Percentiles rank a stretch among this genome's conserved stretches.
These are phyloP conservation scores for Numida meleagris DNA, from an alignment of 2,113 vertebrate species.

Conservation along the genomic window DNA sequence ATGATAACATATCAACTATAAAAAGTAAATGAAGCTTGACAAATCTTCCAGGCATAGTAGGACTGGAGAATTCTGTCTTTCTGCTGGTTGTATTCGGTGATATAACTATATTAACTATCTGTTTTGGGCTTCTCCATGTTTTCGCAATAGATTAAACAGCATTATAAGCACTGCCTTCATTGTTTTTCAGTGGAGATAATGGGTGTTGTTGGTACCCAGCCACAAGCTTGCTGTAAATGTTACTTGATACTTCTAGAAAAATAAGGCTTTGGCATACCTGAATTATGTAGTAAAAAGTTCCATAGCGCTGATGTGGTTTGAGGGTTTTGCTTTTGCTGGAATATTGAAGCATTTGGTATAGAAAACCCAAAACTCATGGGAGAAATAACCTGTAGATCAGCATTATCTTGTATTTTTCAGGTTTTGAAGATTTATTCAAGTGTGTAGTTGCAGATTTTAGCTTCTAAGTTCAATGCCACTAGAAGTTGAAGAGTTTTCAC, in stretches of 20 bases:
- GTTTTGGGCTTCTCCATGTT: background rate
- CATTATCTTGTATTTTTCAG: background rate
- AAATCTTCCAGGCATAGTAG: background rate
- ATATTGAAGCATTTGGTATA: background rate
- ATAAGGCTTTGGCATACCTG: background rate
- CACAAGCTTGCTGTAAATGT: background rate
- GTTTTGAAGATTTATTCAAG: background rate
- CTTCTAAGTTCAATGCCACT: background rate
- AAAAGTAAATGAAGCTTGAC: background rate
- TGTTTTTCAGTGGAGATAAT: background rate
- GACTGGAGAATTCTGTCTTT: background rate
- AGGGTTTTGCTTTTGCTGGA: background rate
- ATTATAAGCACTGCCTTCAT: background rate
- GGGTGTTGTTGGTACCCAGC: background rate
- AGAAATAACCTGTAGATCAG: slow-evolving; percentile 8
- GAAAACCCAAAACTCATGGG: background rate
- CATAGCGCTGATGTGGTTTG: background rate
- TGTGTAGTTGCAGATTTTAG: slow-evolving; percentile 9
- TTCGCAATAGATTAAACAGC: background rate
- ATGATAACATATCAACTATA: background rate
- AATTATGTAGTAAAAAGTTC: background rate
- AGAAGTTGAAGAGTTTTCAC: slow-evolving; percentile 17
- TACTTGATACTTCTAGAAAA: background rate
- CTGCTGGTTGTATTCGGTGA: background rate
- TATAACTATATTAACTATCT: background rate